These are phyloP conservation scores for Labia minor DNA, from an alignment of 2,888 invertebrate species.

Conservation along the genomic window DNA sequence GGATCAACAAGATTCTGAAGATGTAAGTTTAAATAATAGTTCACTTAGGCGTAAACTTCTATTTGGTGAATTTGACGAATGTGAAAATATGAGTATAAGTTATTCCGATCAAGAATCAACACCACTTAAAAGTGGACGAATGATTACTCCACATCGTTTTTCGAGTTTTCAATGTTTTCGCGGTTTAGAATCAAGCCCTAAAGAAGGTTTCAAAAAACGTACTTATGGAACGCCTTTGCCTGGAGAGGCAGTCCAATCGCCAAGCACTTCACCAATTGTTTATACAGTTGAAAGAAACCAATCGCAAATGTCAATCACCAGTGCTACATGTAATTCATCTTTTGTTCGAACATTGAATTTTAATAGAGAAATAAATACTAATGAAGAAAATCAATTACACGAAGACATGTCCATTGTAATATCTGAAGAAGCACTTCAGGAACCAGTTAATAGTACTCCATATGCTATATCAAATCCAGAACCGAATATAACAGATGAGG, in stretches of 20 bases:
- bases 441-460: too few species aligned
- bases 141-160: neutral
- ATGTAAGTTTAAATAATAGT: constrained; percentile 20
- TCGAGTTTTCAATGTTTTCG: neutral
- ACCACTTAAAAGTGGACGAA: neutral
- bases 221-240: constrained; percentile 14
- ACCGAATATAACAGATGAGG: neutral
- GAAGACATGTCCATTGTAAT: neutral
- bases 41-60: constrained; percentile 20
- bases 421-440: neutral
- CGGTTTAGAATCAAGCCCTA: neutral
- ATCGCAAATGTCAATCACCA: neutral
- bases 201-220: neutral
- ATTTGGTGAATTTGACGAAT: neutral
- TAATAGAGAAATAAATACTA: neutral
- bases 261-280: constrained; percentile 16
- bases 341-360: neutral
- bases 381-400: neutral
- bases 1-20: constrained; percentile 20
- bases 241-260: neutral
- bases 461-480: neutral
- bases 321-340: neutral
- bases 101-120: neutral
- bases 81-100: constrained; percentile 4
- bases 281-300: neutral